Evolutionary conservation across 2,797 vertebrate genomes (phyloP).

Genomic region (Amazonetta brasiliensis): DNA sequence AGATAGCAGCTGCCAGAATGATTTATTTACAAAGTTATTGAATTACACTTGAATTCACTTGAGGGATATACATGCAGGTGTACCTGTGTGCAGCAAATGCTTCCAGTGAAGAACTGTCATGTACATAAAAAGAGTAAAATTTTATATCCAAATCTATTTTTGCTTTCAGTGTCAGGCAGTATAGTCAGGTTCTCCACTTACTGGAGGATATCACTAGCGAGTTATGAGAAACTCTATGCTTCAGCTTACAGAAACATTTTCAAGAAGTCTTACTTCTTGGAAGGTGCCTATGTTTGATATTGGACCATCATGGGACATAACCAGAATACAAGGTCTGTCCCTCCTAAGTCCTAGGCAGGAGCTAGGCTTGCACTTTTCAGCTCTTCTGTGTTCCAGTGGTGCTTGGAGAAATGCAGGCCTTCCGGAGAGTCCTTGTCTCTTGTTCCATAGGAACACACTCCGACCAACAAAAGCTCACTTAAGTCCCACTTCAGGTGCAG

Average conservation of each 20-base stretch:
- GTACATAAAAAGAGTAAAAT: background rate
- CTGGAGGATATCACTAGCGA: background rate
- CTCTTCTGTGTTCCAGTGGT: background rate
- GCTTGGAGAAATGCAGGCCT: background rate
- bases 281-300: background rate
- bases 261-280: background rate
- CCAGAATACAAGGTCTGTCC: background rate
- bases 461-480: background rate
- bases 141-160: conserved; percentile 31
- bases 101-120: background rate
- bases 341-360: background rate
- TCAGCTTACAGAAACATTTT: background rate
- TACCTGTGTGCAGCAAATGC: background rate
- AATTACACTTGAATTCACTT: conserved; percentile 31
- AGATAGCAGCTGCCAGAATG: conserved; percentile 9
- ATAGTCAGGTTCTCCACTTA: background rate
- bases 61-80: background rate
- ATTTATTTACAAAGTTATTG: conserved; percentile 34
- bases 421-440: background rate
- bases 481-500: background rate
- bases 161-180: background rate
- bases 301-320: background rate
- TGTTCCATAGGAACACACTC: background rate
- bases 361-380: background rate
- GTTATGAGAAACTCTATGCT: background rate